Evolutionary conservation across 2,888 invertebrate species (phyloP).

Genomic region (Ophion ventricosus): DNA sequence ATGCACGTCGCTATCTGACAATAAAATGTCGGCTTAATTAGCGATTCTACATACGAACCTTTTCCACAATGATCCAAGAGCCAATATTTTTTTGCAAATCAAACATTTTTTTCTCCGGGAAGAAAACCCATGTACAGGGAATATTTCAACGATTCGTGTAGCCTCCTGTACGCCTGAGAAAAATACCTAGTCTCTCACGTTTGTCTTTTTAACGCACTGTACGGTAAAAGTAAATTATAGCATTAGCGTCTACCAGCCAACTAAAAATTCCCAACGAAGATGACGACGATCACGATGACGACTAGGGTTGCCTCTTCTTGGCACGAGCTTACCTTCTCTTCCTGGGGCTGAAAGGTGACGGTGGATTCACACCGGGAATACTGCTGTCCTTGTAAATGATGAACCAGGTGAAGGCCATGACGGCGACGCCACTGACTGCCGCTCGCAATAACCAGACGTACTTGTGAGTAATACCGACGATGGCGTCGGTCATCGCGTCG

Average conservation of each 20-base stretch:
- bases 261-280: constrained; percentile 13
- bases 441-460: constrained; percentile 77
- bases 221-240: background rate
- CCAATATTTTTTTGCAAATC: background rate
- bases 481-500: constrained; percentile 55
- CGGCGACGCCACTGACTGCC: constrained; percentile 82
- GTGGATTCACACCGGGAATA: constrained; percentile 86
- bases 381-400: constrained; percentile 87
- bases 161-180: background rate
- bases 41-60: too few species aligned
- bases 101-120: background rate
- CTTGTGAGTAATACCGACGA: constrained; percentile 62
- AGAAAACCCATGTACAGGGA: background rate
- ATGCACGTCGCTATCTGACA: too few species aligned
- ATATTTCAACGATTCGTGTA: background rate
- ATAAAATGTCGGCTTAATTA: too few species aligned
- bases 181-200: background rate
- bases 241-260: constrained; percentile 8
- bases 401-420: constrained; percentile 85
- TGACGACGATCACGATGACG: background rate
- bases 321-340: constrained; percentile 83
- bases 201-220: background rate
- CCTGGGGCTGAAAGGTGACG: constrained; percentile 85
- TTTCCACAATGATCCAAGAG: background rate
- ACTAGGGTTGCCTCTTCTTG: background rate